Base-by-base conservation (phyloP, 2,113 vertebrate genomes). In the Podiceps cristatus region DNA sequence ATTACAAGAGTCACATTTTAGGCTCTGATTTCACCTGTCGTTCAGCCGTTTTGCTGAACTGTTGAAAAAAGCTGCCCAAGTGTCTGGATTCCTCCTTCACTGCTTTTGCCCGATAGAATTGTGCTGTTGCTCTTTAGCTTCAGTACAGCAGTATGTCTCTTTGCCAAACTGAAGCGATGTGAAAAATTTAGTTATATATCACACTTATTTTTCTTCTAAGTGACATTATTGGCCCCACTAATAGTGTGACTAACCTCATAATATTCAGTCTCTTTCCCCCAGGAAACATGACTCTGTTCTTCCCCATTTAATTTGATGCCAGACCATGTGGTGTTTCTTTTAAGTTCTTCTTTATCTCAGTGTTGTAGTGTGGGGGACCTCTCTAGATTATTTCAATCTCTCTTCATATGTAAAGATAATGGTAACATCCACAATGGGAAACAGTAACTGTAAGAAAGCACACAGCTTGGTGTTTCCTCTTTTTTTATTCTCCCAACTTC, bases 401-500 rank as follows among this genome's bases (percentile, higher is more conserved):
- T 91, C 91, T 97, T 96, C 88, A 91, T 97, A 97, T 96, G 95
- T 95, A 96, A 96, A 97, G 94, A 91, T 96, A 97, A 97, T 96
- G 96, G 96, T 95, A 89, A 78, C 83, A 20, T 96, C 96, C 88
- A 95, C 96, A 96, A 95, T 91, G 89, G 94, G 94, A 96, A 89
- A 87, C 91, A 92, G 91, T 75, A 60, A 60, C 93, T 78, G 50
- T 78, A 89, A 96, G 89, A 97, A 95, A 92, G 94, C 64, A 95
- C 92, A 84, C 95, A 96, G 96, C 94, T 97, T 97, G 96, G 76
- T 18, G 28, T 94, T 97, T 88, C 85, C 89, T 90, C 92, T 92
- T 93, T 92, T 95, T 75, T 82, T 86, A 35, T 78, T 79, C 2
- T 78, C 69, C 66, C 86, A 84, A 60, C 91, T 94, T 96, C 94